Percentiles rank a stretch among this genome's conserved stretches.
Evolutionary conservation across 2,113 vertebrate species (phyloP).

Genomic region (Riparia riparia): DNA sequence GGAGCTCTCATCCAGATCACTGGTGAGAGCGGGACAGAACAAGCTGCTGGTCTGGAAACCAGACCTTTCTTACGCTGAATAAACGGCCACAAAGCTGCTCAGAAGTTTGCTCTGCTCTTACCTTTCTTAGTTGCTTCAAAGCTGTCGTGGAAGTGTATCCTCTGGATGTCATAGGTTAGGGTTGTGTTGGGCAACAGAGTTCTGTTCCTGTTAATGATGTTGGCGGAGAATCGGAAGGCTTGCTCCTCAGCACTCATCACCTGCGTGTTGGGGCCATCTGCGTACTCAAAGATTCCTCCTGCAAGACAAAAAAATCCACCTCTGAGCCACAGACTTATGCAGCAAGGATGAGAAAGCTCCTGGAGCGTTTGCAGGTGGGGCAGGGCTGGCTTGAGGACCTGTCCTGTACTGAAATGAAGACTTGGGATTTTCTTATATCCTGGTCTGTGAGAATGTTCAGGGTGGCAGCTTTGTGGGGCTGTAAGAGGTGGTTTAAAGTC

Average conservation of each 20-base stretch:
- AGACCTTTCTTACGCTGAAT: background rate
- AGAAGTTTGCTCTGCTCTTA: constrained; percentile 66
- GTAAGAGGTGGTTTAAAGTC: background rate
- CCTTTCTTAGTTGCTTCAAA: constrained; percentile 99
- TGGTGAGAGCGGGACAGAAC: background rate
- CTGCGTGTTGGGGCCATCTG: constrained; percentile 88
- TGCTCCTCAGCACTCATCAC: constrained; percentile 94
- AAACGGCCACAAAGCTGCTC: background rate
- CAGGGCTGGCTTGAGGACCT: background rate
- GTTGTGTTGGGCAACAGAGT: constrained; percentile 97
- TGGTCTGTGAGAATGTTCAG: background rate
- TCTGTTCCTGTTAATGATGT: constrained; percentile 98
- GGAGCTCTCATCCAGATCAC: background rate
- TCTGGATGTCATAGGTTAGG: constrained; percentile 97
- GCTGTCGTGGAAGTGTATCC: constrained; percentile 99
- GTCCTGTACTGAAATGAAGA: background rate
- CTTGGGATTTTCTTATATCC: accelerated
- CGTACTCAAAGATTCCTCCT: constrained; percentile 98
- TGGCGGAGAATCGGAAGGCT: constrained; percentile 97
- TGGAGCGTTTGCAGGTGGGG: accelerated
- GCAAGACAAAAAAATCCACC: constrained; percentile 55
- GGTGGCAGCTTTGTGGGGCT: background rate
- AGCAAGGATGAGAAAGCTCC: background rate
- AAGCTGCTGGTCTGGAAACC: background rate
- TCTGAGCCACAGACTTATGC: accelerated